These are phyloP conservation scores for Pherbina coryleti DNA, from an alignment of 2,888 invertebrate genomes.

Conservation along the genomic window DNA sequence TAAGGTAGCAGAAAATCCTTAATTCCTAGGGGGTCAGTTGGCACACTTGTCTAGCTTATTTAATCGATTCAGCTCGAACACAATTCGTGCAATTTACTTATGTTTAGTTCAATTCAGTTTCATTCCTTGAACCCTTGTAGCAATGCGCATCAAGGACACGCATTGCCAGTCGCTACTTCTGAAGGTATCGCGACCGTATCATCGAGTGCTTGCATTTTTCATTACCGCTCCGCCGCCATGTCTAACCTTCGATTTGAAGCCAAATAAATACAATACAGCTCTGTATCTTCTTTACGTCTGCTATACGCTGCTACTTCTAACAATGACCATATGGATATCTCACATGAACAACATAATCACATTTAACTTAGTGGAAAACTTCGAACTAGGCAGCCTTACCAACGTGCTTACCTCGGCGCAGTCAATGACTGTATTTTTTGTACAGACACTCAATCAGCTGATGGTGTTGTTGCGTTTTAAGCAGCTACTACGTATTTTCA, in stretches of 20 bases:
- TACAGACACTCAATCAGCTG: constrained; percentile 42
- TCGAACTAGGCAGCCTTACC: constrained; percentile 54
- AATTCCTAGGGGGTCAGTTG: background rate
- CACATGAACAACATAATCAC: constrained; percentile 46
- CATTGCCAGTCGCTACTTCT: constrained; percentile 42
- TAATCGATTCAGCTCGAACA: background rate
- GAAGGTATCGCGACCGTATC: constrained; percentile 31
- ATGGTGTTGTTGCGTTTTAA: constrained; percentile 45
- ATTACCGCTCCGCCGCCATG: constrained; percentile 45
- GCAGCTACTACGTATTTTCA: constrained; percentile 45
- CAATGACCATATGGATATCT: constrained; percentile 43
- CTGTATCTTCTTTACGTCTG: constrained; percentile 27
- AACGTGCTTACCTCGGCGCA: constrained; percentile 49
- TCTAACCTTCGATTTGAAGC: background rate
- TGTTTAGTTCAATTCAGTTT: no score
- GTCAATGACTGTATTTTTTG: constrained; percentile 43
- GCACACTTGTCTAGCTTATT: no score
- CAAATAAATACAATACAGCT: background rate
- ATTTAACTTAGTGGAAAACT: constrained; percentile 35
- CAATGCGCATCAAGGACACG: background rate
- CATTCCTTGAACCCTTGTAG: background rate
- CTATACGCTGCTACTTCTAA: constrained; percentile 44
- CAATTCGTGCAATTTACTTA: background rate
- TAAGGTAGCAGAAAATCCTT: background rate
- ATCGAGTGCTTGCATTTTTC: constrained; percentile 45